These are phyloP conservation scores for Patella depressa DNA, from an alignment of 2,888 invertebrate genomes.

Conservation along the genomic window DNA sequence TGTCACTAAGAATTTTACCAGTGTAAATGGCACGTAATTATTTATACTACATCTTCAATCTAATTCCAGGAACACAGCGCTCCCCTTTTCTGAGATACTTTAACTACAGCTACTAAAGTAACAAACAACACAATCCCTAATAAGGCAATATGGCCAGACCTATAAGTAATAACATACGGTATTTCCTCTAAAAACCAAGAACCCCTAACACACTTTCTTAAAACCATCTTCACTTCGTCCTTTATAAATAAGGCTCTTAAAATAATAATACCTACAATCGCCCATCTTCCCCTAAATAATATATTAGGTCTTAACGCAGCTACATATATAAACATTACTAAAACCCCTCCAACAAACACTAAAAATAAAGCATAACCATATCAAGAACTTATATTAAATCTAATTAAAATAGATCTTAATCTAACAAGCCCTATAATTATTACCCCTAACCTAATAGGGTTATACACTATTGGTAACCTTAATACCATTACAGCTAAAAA, in stretches of 20 bases:
- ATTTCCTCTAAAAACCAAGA: background rate
- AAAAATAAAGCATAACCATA: constrained; percentile 39
- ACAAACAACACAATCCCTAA: constrained; percentile 38
- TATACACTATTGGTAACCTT: background rate
- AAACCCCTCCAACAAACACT: constrained; percentile 44
- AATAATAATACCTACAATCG: constrained; percentile 16
- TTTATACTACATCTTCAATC: background rate
- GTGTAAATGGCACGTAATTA: too few relatives aligned
- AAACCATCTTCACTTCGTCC: background rate
- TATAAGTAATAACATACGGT: background rate
- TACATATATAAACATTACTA: constrained; percentile 49
- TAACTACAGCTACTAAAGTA: constrained; percentile 43
- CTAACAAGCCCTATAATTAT: background rate
- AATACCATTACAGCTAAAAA: constrained; percentile 3
- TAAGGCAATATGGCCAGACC: constrained; percentile 24
- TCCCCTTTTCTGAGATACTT: constrained; percentile 26
- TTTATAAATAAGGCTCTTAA: background rate
- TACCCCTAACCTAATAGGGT: constrained; percentile 15
- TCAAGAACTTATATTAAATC: constrained; percentile 25
- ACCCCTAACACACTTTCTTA: background rate
- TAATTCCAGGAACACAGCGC: background rate
- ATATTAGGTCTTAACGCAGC: constrained; percentile 37
- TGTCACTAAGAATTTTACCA: too few relatives aligned
- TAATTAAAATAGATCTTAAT: background rate
- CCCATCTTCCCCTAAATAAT: constrained; percentile 4